phyloP scores from a whole-genome alignment of 2,113 vertebrate genomes.

The Pachyramphus minor region DNA sequence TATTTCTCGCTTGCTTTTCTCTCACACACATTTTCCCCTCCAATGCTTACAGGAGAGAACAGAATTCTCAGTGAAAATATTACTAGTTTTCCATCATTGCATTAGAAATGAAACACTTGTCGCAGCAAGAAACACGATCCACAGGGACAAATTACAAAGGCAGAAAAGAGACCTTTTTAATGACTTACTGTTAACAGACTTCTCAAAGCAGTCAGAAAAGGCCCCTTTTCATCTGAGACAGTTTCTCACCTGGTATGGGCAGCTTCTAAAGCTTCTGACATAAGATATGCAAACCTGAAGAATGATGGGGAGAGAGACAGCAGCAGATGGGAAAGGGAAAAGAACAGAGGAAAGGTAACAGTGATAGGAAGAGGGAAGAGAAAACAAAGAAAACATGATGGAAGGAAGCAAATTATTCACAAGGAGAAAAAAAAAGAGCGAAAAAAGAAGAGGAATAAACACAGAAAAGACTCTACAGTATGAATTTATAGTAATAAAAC shows the following conservation, averaged over 20 bases:
- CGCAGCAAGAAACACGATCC: constrained; percentile 63
- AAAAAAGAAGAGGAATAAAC: accelerated
- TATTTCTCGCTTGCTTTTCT: not conserved
- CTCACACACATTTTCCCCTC: not conserved
- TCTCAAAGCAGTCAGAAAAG: constrained; percentile 54
- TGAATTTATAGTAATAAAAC: not conserved
- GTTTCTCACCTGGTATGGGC: constrained; percentile 62
- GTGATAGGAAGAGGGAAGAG: not conserved
- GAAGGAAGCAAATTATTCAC: not conserved
- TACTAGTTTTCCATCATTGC: constrained; percentile 25
- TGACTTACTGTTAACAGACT: constrained; percentile 75
- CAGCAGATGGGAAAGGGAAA: constrained; percentile 30
- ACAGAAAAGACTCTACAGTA: not conserved
- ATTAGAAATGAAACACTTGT: constrained; percentile 40
- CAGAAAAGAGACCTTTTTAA: constrained; percentile 68
- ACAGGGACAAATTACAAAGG: constrained; percentile 65
- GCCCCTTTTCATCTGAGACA: constrained; percentile 57
- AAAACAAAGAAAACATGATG: not conserved
- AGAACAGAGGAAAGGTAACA: not conserved
- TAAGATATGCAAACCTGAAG: constrained; percentile 48
- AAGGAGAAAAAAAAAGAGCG: accelerated
- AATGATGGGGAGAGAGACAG: constrained; percentile 8
- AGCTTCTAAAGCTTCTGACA: constrained; percentile 58
- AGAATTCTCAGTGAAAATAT: constrained; percentile 11
- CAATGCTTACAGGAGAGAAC: not conserved